Evolutionary conservation across 1,140 invertebrate species (phyloP), one percentile per base, ranked within the genome.

Genomic region (Antheraea pernyi): DNA sequence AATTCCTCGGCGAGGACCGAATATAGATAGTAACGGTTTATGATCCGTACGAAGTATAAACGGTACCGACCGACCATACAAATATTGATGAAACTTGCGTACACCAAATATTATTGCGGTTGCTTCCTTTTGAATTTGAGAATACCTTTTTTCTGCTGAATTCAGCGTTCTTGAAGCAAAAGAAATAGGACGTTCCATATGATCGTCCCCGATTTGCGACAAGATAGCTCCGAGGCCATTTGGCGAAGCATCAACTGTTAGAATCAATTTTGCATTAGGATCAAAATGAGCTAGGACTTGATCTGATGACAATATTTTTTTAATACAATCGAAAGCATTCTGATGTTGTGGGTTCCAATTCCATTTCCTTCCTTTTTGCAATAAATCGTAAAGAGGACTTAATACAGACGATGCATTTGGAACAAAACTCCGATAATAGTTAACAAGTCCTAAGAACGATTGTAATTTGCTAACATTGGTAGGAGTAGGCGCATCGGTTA

Each of bases 1-100:
- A 42, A 78, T 76, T 7, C 77, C 77, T 16, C 46, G 58, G 16
- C 69, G 48, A 0, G 70, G 69, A 19, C 73, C 73, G 65, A 78
- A 78, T 46, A 76, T 76, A 7, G 63, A 30, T 39, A 73, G 22
- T 4, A 79, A 19, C 0, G 75, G 77, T 48, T 42, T 42, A 11
- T 42, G 39, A 42, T 42, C 39, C 7, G 39, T 42, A 42, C 39
- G 39, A 8, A 42, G 30, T 13, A 77, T 53, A 62, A 78, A 78
- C 7, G 70, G 72, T 58, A n/a, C n/a, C 5, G 64, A 48, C 48
- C 73, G 18, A 16, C 65, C 69, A 19, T 71, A 76, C 39, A 76
- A 69, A 65, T 74, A 77, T 59, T 77, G 75, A 59, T 72, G 70
- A 53, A 68, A 72, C 39, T 11, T 8, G 2, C 39, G 7, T 11